Conservation (phyloP, 2,113 vertebrate genomes). For the Grammomys dolichurus region DNA sequence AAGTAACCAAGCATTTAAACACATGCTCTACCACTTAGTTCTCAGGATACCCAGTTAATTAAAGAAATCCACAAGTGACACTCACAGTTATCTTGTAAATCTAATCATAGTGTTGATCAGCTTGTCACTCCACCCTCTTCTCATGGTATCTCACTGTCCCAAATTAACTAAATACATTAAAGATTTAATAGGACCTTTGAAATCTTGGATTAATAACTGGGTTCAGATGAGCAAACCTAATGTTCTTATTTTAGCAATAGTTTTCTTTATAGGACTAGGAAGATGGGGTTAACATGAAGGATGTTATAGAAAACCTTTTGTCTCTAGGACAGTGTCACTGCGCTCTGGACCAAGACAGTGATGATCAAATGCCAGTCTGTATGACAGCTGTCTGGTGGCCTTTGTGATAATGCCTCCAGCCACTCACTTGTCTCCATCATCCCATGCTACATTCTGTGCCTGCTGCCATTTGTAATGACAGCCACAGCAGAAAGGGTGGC, state of each 20-base stretch:
- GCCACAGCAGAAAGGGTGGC: constrained; percentile 41
- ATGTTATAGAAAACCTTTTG: constrained; percentile 55
- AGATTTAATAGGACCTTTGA: not conserved
- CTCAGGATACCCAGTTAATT: not conserved
- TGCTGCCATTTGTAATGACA: constrained; percentile 66
- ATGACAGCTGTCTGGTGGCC: constrained; percentile 75
- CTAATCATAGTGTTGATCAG: not conserved
- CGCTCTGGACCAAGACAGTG: constrained; percentile 64
- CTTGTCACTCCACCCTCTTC: not conserved
- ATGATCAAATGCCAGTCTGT: constrained; percentile 69
- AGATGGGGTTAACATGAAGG: not conserved
- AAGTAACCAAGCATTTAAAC: not conserved
- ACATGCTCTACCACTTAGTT: not conserved
- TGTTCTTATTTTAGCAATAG: constrained; percentile 32
- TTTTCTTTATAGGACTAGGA: not conserved
- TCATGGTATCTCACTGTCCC: not conserved
- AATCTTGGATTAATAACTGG: not conserved
- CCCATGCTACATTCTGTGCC: constrained; percentile 42
- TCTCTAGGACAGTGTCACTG: constrained; percentile 64
- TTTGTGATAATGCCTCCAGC: constrained; percentile 63
- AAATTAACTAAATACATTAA: not conserved
- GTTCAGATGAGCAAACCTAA: not conserved
- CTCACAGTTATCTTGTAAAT: not conserved
- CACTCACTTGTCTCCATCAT: constrained; percentile 54
- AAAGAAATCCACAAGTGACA: not conserved